phyloP scores from a whole-genome alignment of 2,113 vertebrate species.

The Scomber japonicus region DNA sequence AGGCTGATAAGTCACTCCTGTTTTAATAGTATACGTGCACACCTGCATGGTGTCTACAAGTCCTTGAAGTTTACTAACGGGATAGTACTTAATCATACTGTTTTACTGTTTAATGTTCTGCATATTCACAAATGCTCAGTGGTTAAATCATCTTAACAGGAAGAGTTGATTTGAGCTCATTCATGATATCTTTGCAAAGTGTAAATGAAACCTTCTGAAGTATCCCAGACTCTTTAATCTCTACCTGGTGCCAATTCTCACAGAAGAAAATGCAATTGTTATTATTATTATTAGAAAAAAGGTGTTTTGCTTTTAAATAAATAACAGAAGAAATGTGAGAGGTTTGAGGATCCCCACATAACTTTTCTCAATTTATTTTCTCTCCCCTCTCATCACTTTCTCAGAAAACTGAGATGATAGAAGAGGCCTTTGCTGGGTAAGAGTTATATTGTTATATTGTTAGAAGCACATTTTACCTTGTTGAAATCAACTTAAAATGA shows the following conservation, averaged over 20 bases:
- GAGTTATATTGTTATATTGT: constrained; percentile 33
- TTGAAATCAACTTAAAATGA: neutral
- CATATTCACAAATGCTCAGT: neutral
- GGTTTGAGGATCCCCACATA: neutral
- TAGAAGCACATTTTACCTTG: neutral
- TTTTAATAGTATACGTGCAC: too few species aligned
- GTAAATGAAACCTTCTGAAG: too few species aligned
- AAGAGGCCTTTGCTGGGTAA: constrained; percentile 98
- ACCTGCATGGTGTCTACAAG: neutral
- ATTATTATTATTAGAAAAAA: neutral
- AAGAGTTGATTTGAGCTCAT: too few species aligned
- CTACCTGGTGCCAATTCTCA: too few species aligned
- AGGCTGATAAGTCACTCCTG: neutral
- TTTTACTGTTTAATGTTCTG: neutral
- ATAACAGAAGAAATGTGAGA: too few species aligned
- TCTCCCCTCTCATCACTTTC: neutral
- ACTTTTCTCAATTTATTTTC: constrained; percentile 1
- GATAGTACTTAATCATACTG: neutral
- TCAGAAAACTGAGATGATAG: constrained; percentile 98
- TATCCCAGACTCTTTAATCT: too few species aligned
- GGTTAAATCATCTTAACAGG: too few species aligned
- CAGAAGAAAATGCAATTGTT: too few species aligned
- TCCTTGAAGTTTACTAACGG: neutral
- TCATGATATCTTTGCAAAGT: too few species aligned
- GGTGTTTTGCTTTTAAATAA: too few species aligned